Evolutionary conservation across 2,113 vertebrate genomes (phyloP).

Genomic region (Mormoops blainvillei): DNA sequence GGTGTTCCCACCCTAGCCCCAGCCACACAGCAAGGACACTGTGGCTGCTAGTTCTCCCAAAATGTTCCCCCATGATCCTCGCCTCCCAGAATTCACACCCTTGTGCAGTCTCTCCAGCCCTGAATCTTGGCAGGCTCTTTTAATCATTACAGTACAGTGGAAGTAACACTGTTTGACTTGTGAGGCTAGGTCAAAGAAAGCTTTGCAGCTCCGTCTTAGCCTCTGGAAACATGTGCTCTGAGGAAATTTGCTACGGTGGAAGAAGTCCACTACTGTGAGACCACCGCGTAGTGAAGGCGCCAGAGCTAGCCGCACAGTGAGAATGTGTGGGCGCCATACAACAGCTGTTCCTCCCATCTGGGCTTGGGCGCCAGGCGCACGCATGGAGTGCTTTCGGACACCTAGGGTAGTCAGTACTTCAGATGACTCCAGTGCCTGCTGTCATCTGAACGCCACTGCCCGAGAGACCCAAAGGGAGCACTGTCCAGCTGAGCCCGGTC

Average conservation of each 20-base stretch:
- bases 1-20: neutral
- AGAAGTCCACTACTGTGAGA: neutral
- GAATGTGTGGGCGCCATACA: neutral
- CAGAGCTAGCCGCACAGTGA: neutral
- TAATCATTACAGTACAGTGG: neutral
- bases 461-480: neutral
- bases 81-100: neutral
- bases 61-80: too few relatives aligned
- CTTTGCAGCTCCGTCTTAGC: neutral
- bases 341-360: neutral
- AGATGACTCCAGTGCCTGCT: neutral
- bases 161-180: neutral
- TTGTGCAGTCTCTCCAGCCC: neutral
- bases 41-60: neutral
- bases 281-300: neutral
- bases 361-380: neutral
- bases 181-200: neutral
- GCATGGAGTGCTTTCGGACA: neutral
- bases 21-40: neutral
- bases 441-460: neutral
- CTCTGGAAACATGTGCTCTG: neutral
- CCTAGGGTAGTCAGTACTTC: neutral
- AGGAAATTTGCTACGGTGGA: neutral
- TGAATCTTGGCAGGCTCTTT: neutral
- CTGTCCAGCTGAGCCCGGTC: neutral